These are phyloP conservation scores for Papilio elwesi DNA, from an alignment of 2,888 invertebrate species.

Conservation along the genomic window DNA sequence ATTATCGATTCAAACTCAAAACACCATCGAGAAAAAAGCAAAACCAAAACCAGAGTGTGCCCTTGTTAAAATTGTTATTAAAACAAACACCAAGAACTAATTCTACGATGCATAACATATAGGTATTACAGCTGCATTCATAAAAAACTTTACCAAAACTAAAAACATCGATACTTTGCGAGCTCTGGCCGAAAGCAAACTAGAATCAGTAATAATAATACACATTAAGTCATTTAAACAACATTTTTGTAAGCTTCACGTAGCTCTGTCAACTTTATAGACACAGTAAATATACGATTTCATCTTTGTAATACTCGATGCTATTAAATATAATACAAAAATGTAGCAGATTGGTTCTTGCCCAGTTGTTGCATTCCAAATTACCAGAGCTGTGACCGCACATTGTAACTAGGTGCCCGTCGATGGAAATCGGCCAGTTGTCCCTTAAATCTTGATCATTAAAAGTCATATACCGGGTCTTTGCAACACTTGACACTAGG, in stretches of 20 bases:
- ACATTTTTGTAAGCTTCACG: not conserved
- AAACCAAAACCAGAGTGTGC: constrained; percentile 24
- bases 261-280: not conserved
- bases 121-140: constrained; percentile 47
- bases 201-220: constrained; percentile 25
- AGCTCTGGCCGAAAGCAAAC: constrained; percentile 1
- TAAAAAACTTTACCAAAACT: constrained; percentile 33
- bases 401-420: not conserved
- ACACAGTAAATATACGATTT: too few relatives aligned
- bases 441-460: not conserved
- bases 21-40: not conserved
- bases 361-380: too few relatives aligned
- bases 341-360: too few relatives aligned
- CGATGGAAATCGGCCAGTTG: not conserved
- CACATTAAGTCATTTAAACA: not conserved
- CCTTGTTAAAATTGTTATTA: constrained; percentile 38
- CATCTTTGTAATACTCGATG: too few relatives aligned
- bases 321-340: too few relatives aligned
- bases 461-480: not conserved
- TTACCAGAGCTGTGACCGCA: too few relatives aligned
- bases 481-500: not conserved
- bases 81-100: constrained; percentile 36
- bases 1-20: not conserved
- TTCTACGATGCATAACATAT: constrained; percentile 32
- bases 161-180: constrained; percentile 4